Percentiles rank a stretch among this genome's conserved stretches.
Evolutionary conservation across 1,140 invertebrate species (phyloP).

Genomic region (Chrysopa pallens): DNA sequence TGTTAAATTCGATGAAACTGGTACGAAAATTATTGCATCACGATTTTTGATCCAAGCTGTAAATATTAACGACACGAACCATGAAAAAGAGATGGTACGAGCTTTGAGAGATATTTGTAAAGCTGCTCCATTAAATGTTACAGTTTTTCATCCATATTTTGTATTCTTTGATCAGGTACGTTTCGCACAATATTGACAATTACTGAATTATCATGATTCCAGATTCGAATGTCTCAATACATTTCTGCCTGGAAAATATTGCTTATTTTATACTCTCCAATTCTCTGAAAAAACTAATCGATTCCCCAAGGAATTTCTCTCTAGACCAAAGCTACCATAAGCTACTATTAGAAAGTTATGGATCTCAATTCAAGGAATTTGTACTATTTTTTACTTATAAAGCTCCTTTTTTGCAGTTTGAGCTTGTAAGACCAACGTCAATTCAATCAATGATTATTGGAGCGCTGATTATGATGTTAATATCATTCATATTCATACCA

Average conservation of each 20-base stretch:
- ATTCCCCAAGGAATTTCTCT: too few species aligned
- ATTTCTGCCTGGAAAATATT: too few species aligned
- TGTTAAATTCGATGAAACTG: conserved; percentile 62
- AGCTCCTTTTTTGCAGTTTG: conserved; percentile 65
- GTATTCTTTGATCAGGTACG: conserved; percentile 81
- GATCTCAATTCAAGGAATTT: too few species aligned
- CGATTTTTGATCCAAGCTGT: conserved; percentile 77
- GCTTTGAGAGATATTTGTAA: conserved; percentile 59
- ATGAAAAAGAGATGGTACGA: conserved; percentile 80
- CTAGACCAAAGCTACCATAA: too few species aligned
- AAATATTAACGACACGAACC: conserved; percentile 75
- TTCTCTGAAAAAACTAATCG: too few species aligned
- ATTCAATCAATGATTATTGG: conserved; percentile 86
- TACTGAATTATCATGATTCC: too few species aligned
- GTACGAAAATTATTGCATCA: conserved; percentile 58
- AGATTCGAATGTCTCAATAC: too few species aligned
- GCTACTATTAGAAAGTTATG: too few species aligned
- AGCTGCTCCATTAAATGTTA: conserved; percentile 63
- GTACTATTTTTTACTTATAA: too few species aligned
- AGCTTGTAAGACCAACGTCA: conserved; percentile 79
- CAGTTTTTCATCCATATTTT: conserved; percentile 87
- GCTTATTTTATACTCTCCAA: too few species aligned
- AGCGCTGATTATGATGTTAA: conserved; percentile 85
- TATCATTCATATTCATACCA: conserved; percentile 92
- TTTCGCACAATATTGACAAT: too few species aligned